Percentiles rank a stretch among this genome's conserved stretches.
Conservation (phyloP, 2,797 vertebrate species). For the Epinephelus coioides region DNA sequence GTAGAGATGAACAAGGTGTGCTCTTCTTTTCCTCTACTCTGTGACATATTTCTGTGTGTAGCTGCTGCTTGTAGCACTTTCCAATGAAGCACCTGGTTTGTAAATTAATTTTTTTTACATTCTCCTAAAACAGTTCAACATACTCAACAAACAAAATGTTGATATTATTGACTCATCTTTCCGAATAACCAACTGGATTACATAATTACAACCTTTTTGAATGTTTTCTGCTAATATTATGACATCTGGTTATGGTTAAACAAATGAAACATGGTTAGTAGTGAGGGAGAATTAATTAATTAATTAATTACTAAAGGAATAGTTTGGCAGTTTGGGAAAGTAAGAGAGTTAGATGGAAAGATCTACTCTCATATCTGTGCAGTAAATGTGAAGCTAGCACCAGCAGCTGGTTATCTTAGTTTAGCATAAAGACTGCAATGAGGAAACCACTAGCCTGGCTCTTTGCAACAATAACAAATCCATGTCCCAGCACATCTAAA, state of each 20-base stretch:
- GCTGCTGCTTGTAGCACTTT: slow-evolving; percentile 10
- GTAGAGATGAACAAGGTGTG: slow-evolving; percentile 55
- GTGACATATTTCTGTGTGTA: slow-evolving; percentile 19
- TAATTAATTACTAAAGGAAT: background rate
- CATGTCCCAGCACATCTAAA: background rate
- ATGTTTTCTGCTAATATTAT: background rate
- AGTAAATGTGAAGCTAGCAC: background rate
- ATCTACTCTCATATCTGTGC: background rate
- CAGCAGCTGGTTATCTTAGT: background rate
- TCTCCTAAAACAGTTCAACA: background rate
- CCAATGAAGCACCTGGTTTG: background rate
- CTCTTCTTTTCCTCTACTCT: slow-evolving; percentile 24
- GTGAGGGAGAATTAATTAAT: too few species aligned
- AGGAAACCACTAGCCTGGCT: background rate
- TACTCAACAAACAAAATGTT: background rate
- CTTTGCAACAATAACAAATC: background rate
- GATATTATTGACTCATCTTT: background rate
- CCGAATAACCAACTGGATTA: background rate
- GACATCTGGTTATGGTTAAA: background rate
- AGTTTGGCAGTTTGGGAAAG: background rate
- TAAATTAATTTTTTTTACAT: background rate
- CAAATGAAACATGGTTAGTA: background rate
- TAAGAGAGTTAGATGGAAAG: background rate
- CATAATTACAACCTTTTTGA: background rate
- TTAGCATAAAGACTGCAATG: background rate